Percentiles rank a stretch among this genome's conserved stretches.
phyloP scores from a whole-genome alignment of 1,140 invertebrate genomes.

The Hetaerina americana region DNA sequence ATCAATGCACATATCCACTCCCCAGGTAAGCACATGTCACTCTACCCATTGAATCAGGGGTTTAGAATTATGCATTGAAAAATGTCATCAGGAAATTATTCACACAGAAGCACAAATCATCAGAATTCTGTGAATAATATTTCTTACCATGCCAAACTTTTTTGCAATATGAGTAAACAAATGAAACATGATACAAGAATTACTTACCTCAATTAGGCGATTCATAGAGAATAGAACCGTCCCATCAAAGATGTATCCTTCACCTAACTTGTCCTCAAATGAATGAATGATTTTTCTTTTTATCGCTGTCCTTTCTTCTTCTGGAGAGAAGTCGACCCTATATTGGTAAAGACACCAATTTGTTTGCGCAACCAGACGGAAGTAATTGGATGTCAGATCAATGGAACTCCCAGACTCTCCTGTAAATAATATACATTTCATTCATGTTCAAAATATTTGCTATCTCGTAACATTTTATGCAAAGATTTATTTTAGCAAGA shows the following conservation, averaged over 20 bases:
- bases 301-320: constrained; percentile 4
- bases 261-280: not conserved
- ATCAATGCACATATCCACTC: too few species aligned
- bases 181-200: too few species aligned
- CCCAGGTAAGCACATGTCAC: too few species aligned
- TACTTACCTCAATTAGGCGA: not conserved
- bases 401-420: not conserved
- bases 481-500: not conserved
- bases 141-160: too few species aligned
- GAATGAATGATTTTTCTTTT: not conserved
- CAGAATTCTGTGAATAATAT: too few species aligned
- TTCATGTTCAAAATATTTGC: not conserved
- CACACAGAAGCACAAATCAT: too few species aligned
- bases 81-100: too few species aligned
- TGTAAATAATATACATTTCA: not conserved
- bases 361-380: not conserved
- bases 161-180: too few species aligned
- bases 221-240: not conserved
- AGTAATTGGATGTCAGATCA: constrained; percentile 2
- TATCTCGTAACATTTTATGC: not conserved
- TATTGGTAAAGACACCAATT: constrained; percentile 3
- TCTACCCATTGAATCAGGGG: too few species aligned
- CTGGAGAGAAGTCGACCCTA: constrained; percentile 6
- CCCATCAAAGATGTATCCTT: constrained; percentile 6
- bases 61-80: too few species aligned